These are phyloP conservation scores for Centropus bengalensis DNA, from an alignment of 2,113 vertebrate genomes.

Conservation along the genomic window DNA sequence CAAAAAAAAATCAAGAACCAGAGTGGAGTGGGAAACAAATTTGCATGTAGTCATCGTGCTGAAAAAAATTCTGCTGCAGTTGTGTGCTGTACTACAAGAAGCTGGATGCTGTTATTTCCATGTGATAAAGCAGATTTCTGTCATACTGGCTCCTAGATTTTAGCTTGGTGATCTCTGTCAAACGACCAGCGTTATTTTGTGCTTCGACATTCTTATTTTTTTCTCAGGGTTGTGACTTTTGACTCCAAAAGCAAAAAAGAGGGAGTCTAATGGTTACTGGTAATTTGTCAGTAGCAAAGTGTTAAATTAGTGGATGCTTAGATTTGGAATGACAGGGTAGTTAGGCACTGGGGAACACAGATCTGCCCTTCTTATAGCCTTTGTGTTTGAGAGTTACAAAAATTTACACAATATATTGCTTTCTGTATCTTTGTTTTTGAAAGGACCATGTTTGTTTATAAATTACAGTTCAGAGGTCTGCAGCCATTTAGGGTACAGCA, in stretches of 20 bases:
- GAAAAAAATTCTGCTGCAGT: not conserved
- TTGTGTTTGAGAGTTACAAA: not conserved
- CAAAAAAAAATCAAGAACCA: not conserved
- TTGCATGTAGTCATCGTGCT: not conserved
- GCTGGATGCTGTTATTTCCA: not conserved
- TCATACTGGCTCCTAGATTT: not conserved
- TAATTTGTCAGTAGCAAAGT: conserved; percentile 7
- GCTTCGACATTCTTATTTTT: not conserved
- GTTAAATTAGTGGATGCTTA: not conserved
- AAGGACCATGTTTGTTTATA: not conserved
- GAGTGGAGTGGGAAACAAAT: not conserved
- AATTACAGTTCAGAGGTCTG: not conserved
- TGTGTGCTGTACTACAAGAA: not conserved
- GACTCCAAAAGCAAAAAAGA: not conserved
- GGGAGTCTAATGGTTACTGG: not conserved
- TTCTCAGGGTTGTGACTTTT: not conserved
- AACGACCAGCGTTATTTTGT: not conserved
- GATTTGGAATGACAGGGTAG: not conserved
- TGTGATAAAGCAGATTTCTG: not conserved
- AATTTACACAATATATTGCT: not conserved
- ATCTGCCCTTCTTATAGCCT: not conserved
- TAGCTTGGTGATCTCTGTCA: not conserved
- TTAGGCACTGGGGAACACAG: not conserved
- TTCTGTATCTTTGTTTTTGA: not conserved
- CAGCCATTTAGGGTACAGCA: conserved; percentile 1